Base-by-base conservation (phyloP, 2,113 vertebrate species). In the Tenebrosternarchus preto region DNA sequence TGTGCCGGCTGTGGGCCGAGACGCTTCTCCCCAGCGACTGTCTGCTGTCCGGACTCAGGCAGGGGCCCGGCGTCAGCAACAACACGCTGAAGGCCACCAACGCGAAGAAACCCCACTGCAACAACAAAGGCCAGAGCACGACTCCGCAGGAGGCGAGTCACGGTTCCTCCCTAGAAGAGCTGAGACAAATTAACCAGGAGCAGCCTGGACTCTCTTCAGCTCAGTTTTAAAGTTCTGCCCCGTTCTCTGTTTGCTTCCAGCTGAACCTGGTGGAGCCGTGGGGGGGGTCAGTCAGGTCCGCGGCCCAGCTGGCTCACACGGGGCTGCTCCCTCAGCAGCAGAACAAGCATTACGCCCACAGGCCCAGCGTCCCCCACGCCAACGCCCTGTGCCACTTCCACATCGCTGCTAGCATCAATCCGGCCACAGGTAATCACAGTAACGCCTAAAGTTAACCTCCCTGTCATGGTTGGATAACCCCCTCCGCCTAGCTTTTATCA, bases 331-430 rank as follows among this genome's bases (percentile, higher is more conserved):
- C 95, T 1, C 93, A 96, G 87, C 93, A 95, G 85, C 95, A 95
- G 81, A 94, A 94, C 86, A 91, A 92, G 60, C 97, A 98, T 39
- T 92, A 91, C 84, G 91, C 93, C 59, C 97, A 94, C 89, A 93
- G 92, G 80, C 93, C 81, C 56, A 80, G 83, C 19, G 80, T 87
- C 73, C 88, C 95, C 36, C 95, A 96, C 70, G 95, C 95, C 86
- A 98, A 97, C 77, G 95, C 96, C 29, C 97, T 99, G 72, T 98
- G 97, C 88, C 98, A 99, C 91, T 99, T 98, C 87, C 98, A 99
- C 86, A 99, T 99, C 64, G 96, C 97, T 80, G 98, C 98, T 87
- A 99, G 97, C 91, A 99, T 99, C 88, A 99, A 99, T 88, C 98
- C 98, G 81, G 95, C 96, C 63, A 99, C 98, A 89, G 95, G 95